These are phyloP conservation scores for Idaea dimidiata DNA, from an alignment of 2,888 invertebrate species.

Conservation along the genomic window DNA sequence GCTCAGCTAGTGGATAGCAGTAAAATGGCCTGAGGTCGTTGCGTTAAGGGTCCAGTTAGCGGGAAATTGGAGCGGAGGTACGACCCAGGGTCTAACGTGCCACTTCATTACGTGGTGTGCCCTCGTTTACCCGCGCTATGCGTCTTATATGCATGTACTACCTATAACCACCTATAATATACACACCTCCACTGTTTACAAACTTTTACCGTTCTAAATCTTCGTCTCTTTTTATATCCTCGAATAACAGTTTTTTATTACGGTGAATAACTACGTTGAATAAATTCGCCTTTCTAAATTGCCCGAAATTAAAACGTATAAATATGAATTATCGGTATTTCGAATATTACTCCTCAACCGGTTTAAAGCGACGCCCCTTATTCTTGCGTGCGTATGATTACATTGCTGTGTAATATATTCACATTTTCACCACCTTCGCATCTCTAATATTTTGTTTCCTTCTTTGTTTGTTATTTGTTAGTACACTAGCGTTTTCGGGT, in stretches of 20 bases:
- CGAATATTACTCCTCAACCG: slow-evolving; percentile 60
- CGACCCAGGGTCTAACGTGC: slow-evolving; percentile 60
- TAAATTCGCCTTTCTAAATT: slow-evolving; percentile 49
- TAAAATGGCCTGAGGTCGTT: slow-evolving; percentile 54
- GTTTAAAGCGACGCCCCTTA: slow-evolving; percentile 55
- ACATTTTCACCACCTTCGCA: slow-evolving; percentile 76
- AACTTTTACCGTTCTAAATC: slow-evolving; percentile 13
- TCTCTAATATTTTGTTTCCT: slow-evolving; percentile 67
- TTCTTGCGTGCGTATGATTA: slow-evolving; percentile 77
- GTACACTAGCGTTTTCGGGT: slow-evolving; percentile 3
- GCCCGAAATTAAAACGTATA: slow-evolving; percentile 68
- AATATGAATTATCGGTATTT: slow-evolving; percentile 74
- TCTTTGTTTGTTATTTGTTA: slow-evolving; percentile 39
- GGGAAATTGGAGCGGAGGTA: slow-evolving; percentile 62
- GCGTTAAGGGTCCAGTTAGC: slow-evolving; percentile 63
- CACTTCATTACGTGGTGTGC: slow-evolving; percentile 65
- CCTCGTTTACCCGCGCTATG: slow-evolving; percentile 53
- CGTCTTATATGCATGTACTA: slow-evolving; percentile 33
- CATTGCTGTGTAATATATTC: slow-evolving; percentile 75
- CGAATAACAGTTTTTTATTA: slow-evolving; percentile 18
- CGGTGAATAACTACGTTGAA: slow-evolving; percentile 19
- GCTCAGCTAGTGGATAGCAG: slow-evolving; percentile 40
- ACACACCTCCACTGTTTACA: slow-evolving; percentile 37
- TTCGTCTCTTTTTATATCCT: slow-evolving; percentile 10
- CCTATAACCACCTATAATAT: slow-evolving; percentile 27